phyloP scores from a whole-genome alignment of 2,113 vertebrate species.

The Hyla sarda region DNA sequence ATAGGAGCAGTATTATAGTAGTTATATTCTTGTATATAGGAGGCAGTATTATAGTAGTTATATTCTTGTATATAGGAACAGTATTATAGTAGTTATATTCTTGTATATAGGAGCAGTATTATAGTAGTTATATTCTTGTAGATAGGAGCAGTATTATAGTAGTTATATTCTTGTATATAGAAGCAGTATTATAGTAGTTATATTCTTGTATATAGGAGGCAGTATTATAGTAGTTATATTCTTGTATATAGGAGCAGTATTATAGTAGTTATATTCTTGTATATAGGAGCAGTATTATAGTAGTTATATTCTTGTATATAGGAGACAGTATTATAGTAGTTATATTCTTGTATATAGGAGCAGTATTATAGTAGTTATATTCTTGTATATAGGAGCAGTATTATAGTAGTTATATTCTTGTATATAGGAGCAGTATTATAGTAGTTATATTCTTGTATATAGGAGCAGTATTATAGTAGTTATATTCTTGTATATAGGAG shows the following conservation, averaged over 20 bases:
- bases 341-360: not conserved
- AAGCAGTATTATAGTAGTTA: too few relatives aligned
- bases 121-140: too few relatives aligned
- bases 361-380: constrained; percentile 5
- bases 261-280: not conserved
- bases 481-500: too few relatives aligned
- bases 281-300: not conserved
- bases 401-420: too few relatives aligned
- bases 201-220: too few relatives aligned
- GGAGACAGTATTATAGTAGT: not conserved
- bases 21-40: not conserved
- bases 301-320: not conserved
- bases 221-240: not conserved
- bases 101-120: too few relatives aligned
- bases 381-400: too few relatives aligned
- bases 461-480: too few relatives aligned
- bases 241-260: not conserved
- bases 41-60: not conserved
- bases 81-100: constrained; percentile 4
- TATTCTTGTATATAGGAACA: not conserved
- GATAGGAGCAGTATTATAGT: too few relatives aligned
- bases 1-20: not conserved
- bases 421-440: too few relatives aligned
- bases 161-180: too few relatives aligned
- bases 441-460: too few relatives aligned